Evolutionary conservation across 1,140 invertebrate genomes (phyloP).

Genomic region (Atta texana): DNA sequence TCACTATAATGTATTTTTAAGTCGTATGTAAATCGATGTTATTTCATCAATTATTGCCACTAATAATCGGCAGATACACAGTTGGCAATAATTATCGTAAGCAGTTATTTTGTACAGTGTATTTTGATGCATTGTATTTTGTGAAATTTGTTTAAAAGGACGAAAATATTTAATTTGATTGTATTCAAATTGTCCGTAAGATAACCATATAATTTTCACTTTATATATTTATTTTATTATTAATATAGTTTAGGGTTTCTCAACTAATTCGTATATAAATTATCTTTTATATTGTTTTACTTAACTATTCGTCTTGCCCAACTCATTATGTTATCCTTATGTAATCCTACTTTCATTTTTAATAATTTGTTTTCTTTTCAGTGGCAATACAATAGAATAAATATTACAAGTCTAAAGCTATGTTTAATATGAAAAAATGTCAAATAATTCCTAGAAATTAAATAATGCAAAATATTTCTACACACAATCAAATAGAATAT

Average conservation of each 20-base stretch:
- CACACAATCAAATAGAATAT: conserved; percentile 27
- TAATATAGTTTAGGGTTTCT: not conserved
- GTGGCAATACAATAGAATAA: not conserved
- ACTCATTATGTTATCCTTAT: not conserved
- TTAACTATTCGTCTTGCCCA: not conserved
- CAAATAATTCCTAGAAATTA: conserved; percentile 9
- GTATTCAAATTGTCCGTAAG: not conserved
- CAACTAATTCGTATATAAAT: conserved; percentile 6
- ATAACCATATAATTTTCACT: not conserved
- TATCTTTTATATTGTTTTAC: conserved; percentile 15
- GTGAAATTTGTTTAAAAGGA: conserved; percentile 33
- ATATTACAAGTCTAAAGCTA: conserved; percentile 13
- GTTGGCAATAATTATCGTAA: conserved; percentile 33
- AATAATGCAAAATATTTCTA: conserved; percentile 20
- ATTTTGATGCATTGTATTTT: conserved; percentile 15
- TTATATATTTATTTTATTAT: conserved; percentile 3
- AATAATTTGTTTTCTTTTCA: conserved; percentile 12
- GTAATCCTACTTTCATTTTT: not conserved
- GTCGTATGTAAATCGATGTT: conserved; percentile 38
- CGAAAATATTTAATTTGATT: conserved; percentile 9
- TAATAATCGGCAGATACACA: conserved; percentile 3
- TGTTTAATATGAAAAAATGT: not conserved
- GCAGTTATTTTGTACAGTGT: not conserved
- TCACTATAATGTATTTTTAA: conserved; percentile 39
- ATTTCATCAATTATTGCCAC: conserved; percentile 39